Evolutionary conservation across 2,888 invertebrate species (phyloP), one percentile per base, ranked within the genome.

Genomic region (Agrochola litura): DNA sequence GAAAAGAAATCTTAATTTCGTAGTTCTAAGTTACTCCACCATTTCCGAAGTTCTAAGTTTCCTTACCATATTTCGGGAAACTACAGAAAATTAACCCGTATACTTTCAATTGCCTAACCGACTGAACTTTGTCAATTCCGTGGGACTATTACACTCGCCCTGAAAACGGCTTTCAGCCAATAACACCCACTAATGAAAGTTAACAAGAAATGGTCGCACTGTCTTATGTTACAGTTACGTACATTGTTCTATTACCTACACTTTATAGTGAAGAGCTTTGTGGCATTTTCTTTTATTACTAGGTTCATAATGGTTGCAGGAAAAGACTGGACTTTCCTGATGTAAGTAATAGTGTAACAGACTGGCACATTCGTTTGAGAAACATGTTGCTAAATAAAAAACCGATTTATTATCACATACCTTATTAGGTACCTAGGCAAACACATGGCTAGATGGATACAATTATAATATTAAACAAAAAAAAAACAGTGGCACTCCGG

Each of bases 131-230:
- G 79, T 81, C 87, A 84, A 86, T 87, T 87, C 84, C 79, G 68
- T 72, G 60, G 70, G 72, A 63, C 82, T 86, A 88, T 89, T 87
- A 89, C 82, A 76, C 67, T 76, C 66, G 74, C 79, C 52, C 76
- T 76, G 73, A 76, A 84, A 84, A 86, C 72, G 80, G 77, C 81
- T 84, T 74, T 81, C 81, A 88, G 86, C 88, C 89, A 91, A 92
- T 93, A 92, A 92, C 92, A 89, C 83, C 79, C 83, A 86, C 90
- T 94, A 94, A 94, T 94, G 92, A 94, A 93, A 94, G 89, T 91
- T 88, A 89, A 91, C 91, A 92, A 92, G 92, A 91, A 92, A 91
- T 87, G 72, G 81, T 78, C 78, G 66, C 84, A 86, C 80, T 85
- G 87, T 87, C 88, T 91, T 87, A 85, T 77, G 82, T 87, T 86